Evolutionary conservation across 2,888 invertebrate genomes (phyloP).

Genomic region (Caenorhabditis japonica): DNA sequence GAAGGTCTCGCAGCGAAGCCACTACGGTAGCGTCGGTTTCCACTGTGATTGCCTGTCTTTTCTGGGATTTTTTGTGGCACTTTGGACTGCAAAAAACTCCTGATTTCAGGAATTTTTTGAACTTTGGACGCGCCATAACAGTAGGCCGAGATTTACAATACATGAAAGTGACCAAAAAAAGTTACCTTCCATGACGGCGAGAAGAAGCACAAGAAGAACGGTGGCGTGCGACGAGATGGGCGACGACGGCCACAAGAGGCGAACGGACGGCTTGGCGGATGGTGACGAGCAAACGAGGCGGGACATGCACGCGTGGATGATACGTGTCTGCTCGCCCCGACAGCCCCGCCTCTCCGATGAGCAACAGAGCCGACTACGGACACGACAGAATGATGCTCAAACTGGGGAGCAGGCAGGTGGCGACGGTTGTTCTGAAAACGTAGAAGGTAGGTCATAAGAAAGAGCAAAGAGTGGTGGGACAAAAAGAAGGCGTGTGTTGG

Average conservation of each 20-base stretch:
- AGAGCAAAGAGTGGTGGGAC: no score
- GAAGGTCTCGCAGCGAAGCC: no score
- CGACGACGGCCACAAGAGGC: constrained; percentile 40
- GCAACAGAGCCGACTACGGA: constrained; percentile 41
- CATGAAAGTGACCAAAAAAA: no score
- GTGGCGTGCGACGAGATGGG: constrained; percentile 32
- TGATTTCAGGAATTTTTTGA: no score
- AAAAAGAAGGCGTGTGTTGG: no score
- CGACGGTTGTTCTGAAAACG: neutral
- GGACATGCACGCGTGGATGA: constrained; percentile 48
- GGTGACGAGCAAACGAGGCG: constrained; percentile 46
- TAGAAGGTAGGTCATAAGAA: neutral
- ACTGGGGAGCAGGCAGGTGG: constrained; percentile 22
- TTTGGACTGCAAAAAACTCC: no score
- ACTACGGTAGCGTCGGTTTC: no score
- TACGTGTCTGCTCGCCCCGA: constrained; percentile 39
- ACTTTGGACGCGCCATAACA: no score
- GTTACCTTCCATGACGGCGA: constrained; percentile 46
- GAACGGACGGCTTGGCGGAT: constrained; percentile 44
- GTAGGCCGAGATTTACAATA: no score
- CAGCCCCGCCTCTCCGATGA: constrained; percentile 48
- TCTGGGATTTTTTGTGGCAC: no score
- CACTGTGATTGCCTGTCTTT: no score
- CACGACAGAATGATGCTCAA: constrained; percentile 21
- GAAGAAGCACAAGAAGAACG: constrained; percentile 31